A percentile compares a stretch with the other conserved stretches of the same genome.
Evolutionary conservation across 2,888 invertebrate species (phyloP).

Genomic region (Allacma fusca): DNA sequence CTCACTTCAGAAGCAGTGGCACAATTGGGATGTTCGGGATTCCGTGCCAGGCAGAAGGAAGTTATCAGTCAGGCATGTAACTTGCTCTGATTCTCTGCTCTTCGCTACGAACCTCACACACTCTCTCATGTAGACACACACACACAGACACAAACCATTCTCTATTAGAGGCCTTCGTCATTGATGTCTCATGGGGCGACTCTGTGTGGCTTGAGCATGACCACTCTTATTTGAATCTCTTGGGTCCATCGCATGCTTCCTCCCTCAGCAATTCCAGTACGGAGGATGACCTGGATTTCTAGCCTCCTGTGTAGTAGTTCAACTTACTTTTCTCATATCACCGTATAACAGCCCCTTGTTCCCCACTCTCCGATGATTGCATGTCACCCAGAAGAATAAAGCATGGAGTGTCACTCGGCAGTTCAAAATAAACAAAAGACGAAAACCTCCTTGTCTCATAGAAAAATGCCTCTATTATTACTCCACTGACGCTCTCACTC

Average conservation of each 20-base stretch:
- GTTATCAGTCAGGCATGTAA: slow-evolving; percentile 44
- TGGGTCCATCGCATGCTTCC: neutral
- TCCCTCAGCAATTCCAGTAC: slow-evolving; percentile 19
- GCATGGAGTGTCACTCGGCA: too few relatives aligned
- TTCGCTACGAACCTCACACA: slow-evolving; percentile 39
- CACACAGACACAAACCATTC: neutral
- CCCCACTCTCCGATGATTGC: neutral
- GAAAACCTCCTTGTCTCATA: too few relatives aligned
- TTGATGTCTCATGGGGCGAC: slow-evolving; percentile 30
- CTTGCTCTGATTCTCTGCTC: slow-evolving; percentile 43
- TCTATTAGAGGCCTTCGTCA: slow-evolving; percentile 37
- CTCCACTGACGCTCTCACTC: too few relatives aligned
- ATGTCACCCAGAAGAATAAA: too few relatives aligned
- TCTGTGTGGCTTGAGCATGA: slow-evolving; percentile 25
- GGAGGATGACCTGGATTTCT: slow-evolving; percentile 31
- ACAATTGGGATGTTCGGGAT: slow-evolving; percentile 59
- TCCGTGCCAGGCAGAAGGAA: slow-evolving; percentile 59
- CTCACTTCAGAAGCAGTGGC: slow-evolving; percentile 59
- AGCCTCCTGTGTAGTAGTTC: neutral
- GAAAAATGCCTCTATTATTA: too few relatives aligned
- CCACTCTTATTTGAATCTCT: slow-evolving; percentile 1
- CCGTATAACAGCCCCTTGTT: too few relatives aligned
- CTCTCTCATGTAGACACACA: neutral
- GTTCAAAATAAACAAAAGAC: too few relatives aligned
- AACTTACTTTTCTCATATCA: neutral